Evolutionary conservation across 2,113 vertebrate genomes (phyloP), one percentile per base, ranked within the genome.

Genomic region (Myrmecobius fasciatus): DNA sequence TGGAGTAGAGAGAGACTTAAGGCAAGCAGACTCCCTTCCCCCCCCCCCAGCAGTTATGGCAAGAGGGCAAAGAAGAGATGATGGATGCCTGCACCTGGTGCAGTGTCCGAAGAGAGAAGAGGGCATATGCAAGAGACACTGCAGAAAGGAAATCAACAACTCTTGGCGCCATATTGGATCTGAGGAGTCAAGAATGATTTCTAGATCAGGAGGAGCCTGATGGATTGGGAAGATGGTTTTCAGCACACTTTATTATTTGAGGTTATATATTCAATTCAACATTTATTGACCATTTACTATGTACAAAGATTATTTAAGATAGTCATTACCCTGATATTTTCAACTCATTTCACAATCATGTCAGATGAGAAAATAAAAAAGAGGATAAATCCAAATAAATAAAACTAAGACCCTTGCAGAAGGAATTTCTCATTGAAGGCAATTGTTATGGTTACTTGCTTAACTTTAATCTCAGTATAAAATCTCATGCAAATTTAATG

Each of bases 361-460:
- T 83, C 67, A 83, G n/a, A 43, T 43, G 20, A 83, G 7, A 83
- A 83, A 43, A 83, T 24, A 83, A n/a, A n/a, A n/a, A n/a, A n/a
- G n/a, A n/a, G n/a, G n/a, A 7, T 43, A 83, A 83, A 83, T 26
- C 67, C 36, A 83, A 83, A 6, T 83, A 83, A 83, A 83, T 83
- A 43, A 43, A 75, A 83, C 20, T 43, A 83, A 83, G n/a, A 43
- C n/a, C n/a, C 36, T 83, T 43, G n/a, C 6, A 43, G 5, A 83
- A 83, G n/a, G 20, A 83, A 43, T 83, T 83, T 83, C n/a, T 43
- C n/a, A 91, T 89, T 94, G 3, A 95, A 92, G 47, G 31, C 28
- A 91, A 46, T 94, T 95, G 7, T 3, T 0, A 83, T 56, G n/a
- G 89, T 14, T 75, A 14, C 54, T 93, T 31, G 46, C 52, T 95